Evolutionary conservation across 2,797 vertebrate species (phyloP), one percentile per base, ranked within the genome.

Genomic region (Antennarius maculatus): DNA sequence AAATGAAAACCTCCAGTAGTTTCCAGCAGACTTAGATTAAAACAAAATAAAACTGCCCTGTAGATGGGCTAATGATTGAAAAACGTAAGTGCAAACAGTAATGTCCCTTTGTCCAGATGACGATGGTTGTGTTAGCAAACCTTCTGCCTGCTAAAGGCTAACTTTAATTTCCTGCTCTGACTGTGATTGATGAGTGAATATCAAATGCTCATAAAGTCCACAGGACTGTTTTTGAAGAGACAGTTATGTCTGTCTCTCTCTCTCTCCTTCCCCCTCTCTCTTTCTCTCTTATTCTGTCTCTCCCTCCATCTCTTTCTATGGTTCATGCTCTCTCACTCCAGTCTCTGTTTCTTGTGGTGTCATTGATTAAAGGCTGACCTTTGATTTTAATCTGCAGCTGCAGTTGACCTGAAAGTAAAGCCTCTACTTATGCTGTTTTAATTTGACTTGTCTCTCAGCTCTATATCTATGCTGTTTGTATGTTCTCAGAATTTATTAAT

Each of bases 301-400:
- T 23, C 23, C 23, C 23, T 23, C 23, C 23, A 23, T 23, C 23
- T 23, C 23, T 23, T 23, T 23, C 23, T 23, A 23, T 56, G 7
- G 39, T 4, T 0, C 43, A 9, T 16, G 0, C 43, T 56, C 47
- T 37, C 51, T 51, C 29, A 1, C 51, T 46, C 51, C 2, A 3
- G 2, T n/a, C 54, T 58, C 47, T 16, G 51, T 16, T 23, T 27
- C 8, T 31, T 0, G 16, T 10, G 48, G 12, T 17, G 7, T 31
- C 60, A 65, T 61, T 70, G 73, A 66, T 69, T 63, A 53, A 47
- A 43, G 52, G 17, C 53, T 74, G 76, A 66, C 64, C 63, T 55
- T 67, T 67, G 74, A 52, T 46, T 77, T 66, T 57, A 70, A 66
- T 73, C 71, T 66, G 31, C 28, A 29, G 52, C 45, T 57, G 18